Percentiles rank a stretch among this genome's conserved stretches.
Conservation (phyloP, 2,888 invertebrate species). For the Ecdyonurus torrentis region DNA sequence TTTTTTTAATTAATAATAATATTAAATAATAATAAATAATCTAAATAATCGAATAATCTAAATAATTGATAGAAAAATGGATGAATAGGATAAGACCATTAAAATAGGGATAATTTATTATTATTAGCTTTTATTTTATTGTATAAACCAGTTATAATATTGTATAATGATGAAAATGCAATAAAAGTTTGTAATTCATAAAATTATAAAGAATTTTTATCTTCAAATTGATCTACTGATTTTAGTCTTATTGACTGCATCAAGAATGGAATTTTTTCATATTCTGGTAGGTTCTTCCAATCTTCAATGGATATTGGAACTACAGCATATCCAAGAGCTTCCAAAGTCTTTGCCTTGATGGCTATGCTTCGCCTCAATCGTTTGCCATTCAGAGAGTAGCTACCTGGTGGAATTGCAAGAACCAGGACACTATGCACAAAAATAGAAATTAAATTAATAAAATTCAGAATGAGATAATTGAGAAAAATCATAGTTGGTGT, state of each 20-base stretch:
- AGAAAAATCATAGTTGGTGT: too few species aligned
- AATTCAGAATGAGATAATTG: too few species aligned
- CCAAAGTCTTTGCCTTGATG: conserved; percentile 36
- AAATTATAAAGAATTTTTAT: background rate
- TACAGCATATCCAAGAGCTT: conserved; percentile 35
- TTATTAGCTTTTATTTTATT: too few species aligned
- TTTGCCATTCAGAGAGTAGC: conserved; percentile 41
- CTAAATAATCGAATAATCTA: too few species aligned
- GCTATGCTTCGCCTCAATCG: conserved; percentile 34
- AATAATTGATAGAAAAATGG: too few species aligned
- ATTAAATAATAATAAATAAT: too few species aligned
- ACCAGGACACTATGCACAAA: conserved; percentile 38
- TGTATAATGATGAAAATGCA: too few species aligned
- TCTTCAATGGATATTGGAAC: conserved; percentile 34
- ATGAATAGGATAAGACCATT: too few species aligned
- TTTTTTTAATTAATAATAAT: too few species aligned
- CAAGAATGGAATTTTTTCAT: conserved; percentile 44
- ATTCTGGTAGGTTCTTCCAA: conserved; percentile 36
- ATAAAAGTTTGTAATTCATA: too few species aligned
- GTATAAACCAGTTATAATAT: too few species aligned
- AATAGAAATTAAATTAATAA: conserved; percentile 9
- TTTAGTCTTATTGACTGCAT: conserved; percentile 34
- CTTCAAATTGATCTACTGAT: conserved; percentile 2
- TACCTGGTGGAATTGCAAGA: conserved; percentile 32
- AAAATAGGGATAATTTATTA: too few species aligned